Evolutionary conservation across 92 coral and sea anemone genomes (phyloP), one percentile per base, ranked within the genome.

Genomic region (Siderastrea radians): DNA sequence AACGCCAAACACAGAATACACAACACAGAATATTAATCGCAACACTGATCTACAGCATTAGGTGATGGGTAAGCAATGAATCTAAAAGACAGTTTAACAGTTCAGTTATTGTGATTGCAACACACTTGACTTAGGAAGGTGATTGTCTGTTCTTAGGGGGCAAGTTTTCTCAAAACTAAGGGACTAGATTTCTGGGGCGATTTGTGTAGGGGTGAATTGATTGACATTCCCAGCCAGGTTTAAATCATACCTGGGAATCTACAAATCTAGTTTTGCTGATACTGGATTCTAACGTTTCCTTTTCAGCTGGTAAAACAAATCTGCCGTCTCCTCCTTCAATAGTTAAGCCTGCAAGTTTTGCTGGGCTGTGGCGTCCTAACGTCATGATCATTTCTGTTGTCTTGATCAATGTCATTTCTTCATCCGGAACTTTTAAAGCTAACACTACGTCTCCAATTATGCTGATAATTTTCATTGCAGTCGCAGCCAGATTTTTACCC

Each of bases 201-300:
- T 26, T 26, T 26, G 38, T 26, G 38, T 26, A 26, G 38, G 38
- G 38, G 38, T 26, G 38, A 26, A 26, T 26, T 26, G 38, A 26
- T 26, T 26, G 38, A 26, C 38, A 26, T 26, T 0, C 38, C 38
- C 38, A 26, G 38, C 38, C 38, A 26, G 38, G 38, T 26, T 49
- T 14, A 10, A 6, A 45, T 12, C 55, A 43, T 77, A 88, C 92
- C 92, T 88, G 92, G n/a, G 80, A 26, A 17, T 88, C 92, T 5
- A 88, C 54, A 77, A 64, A 88, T 49, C 68, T 4, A 50, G 68
- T 48, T 17, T 9, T 68, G 6, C 16, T 14, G 16, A 43, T 49
- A 8, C 16, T 43, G 5, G 80, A 72, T 45, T 26, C 68, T 1
- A 88, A 70, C 38, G 79, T 16, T 77, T 50, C 77, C 6, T 66